Conservation (phyloP, 2,888 invertebrate genomes). For the Synanthedon andrenaeformis region DNA sequence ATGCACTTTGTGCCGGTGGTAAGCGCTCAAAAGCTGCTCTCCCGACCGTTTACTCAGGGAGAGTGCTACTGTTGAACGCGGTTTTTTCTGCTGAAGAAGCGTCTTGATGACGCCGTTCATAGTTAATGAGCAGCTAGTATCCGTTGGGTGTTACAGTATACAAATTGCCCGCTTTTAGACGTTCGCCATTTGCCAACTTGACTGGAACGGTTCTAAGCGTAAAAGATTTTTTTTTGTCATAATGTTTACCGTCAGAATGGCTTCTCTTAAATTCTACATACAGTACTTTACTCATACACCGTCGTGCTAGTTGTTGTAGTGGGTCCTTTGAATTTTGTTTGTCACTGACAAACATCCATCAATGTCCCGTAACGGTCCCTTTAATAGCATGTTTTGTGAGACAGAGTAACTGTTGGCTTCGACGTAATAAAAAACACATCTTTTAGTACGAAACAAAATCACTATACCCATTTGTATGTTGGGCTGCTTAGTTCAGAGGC, state of each 20-base stretch:
- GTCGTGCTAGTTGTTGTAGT: conserved; percentile 23
- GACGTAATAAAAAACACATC: conserved; percentile 3
- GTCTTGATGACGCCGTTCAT: conserved; percentile 67
- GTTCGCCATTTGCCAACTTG: conserved; percentile 48
- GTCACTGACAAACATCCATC: conserved; percentile 22
- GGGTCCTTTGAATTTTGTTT: conserved; percentile 17
- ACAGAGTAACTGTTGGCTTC: conserved; percentile 12
- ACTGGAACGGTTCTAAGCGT: conserved; percentile 38
- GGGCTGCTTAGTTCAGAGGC: no score
- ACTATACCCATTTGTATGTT: no score
- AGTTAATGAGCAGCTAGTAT: conserved; percentile 67
- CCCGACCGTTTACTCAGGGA: conserved; percentile 46
- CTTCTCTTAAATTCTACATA: conserved; percentile 47
- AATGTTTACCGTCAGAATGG: conserved; percentile 57
- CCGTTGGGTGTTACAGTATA: conserved; percentile 49
- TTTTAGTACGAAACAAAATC: neutral
- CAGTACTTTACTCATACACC: conserved; percentile 16
- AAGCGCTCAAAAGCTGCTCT: conserved; percentile 51
- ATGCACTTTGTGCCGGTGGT: conserved; percentile 64
- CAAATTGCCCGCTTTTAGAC: conserved; percentile 60
- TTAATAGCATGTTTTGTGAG: conserved; percentile 33
- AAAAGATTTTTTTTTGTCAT: conserved; percentile 58
- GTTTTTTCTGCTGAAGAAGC: conserved; percentile 63
- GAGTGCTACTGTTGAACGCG: conserved; percentile 57
- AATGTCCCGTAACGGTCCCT: conserved; percentile 20